Evolutionary conservation across 2,888 invertebrate genomes (phyloP), one percentile per base, ranked within the genome.

Genomic region (Lycia hirtaria): DNA sequence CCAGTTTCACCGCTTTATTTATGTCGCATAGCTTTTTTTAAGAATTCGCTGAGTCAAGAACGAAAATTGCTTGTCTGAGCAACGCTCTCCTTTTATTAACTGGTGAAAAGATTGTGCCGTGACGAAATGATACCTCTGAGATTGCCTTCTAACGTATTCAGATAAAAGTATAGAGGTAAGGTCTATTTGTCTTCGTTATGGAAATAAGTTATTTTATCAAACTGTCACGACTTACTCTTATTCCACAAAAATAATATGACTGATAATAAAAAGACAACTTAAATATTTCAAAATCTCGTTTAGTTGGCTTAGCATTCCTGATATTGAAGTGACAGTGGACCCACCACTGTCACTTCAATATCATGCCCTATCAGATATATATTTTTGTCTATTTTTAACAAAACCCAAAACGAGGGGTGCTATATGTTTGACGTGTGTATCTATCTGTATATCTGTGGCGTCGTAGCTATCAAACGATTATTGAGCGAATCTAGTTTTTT

Each of bases 31-130:
- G 50, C 37, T 54, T 33, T 56, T 53, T 64, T 48, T 50, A 47
- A 55, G 56, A 60, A 63, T 60, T 60, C 56, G 60, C 60, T 53
- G 63, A 65, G 65, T 64, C 65, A 73, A 73, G 72, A 65, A 71
- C 63, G 71, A 76, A 80, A 78, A 79, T 78, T 77, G 75, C 80
- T 75, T 72, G 68, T 72, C 72, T 83, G 81, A 83, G 76, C 80
- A 78, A 84, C 84, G 80, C 69, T 67, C 71, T 66, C 67, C 64
- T 75, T 82, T 84, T 85, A 85, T 83, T 84, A 85, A 81, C 80
- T 75, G 76, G 71, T 72, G 68, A 76, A 84, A 80, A 83, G 82
- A 80, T 82, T 76, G 70, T 74, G 62, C 71, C 63, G 73, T 69
- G 73, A 72, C 72, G 65, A 77, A 76, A 83, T 77, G 78, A 77